These are phyloP conservation scores for Cyclina sinensis DNA, from an alignment of 1,140 invertebrate genomes.

Conservation along the genomic window DNA sequence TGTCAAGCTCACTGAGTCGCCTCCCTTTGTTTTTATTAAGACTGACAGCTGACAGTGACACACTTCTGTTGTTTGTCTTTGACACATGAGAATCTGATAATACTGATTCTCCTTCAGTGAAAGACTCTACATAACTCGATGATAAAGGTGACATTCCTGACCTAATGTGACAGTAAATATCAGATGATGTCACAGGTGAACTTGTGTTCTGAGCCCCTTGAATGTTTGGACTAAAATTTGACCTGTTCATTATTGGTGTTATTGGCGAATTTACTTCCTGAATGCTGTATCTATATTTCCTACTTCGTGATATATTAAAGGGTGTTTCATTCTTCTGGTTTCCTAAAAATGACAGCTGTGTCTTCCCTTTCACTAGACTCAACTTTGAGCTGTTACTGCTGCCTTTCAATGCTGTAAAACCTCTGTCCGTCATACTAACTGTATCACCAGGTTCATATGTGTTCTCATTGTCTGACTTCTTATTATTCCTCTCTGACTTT, in stretches of 20 bases:
- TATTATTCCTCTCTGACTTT: too few relatives aligned
- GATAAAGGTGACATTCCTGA: constrained; percentile 42
- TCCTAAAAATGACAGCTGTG: neutral
- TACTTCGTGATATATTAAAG: neutral
- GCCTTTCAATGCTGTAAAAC: neutral
- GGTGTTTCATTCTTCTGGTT: neutral
- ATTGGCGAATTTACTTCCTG: neutral
- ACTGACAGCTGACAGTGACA: neutral
- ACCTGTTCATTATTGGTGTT: neutral
- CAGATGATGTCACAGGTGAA: neutral
- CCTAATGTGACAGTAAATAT: constrained; percentile 13
- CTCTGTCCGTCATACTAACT: too few relatives aligned
- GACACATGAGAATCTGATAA: neutral
- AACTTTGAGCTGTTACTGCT: constrained; percentile 3
- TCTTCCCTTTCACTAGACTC: constrained; percentile 15
- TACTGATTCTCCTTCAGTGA: neutral
- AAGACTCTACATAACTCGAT: constrained; percentile 26
- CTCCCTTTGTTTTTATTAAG: neutral
- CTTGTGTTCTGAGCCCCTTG: neutral
- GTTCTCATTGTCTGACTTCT: too few relatives aligned
- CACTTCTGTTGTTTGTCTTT: neutral
- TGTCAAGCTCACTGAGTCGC: neutral
- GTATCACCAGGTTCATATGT: too few relatives aligned
- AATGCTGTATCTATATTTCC: neutral
- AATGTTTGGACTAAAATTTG: constrained; percentile 1